Evolutionary conservation across 2,797 vertebrate species (phyloP), one percentile per base, ranked within the genome.

Genomic region (Rhynchonycteris naso): DNA sequence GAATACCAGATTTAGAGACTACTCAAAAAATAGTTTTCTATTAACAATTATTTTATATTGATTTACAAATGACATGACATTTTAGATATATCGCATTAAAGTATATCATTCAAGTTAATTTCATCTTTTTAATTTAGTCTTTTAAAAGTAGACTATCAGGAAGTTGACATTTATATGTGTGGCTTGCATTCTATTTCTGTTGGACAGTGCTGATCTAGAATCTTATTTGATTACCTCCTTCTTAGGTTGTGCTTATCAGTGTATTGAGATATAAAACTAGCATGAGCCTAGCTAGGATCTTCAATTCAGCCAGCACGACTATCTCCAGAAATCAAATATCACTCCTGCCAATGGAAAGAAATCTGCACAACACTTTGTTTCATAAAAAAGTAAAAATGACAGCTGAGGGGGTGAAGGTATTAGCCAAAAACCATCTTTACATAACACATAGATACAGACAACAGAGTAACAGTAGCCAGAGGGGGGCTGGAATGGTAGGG

Each of bases 281-380:
- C 18, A 30, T n/a, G 38, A 86, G 50, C 19, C 15, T 59, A 12
- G 2, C 28, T 63, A 52, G 26, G 50, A n/a, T 68, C 50, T 78
- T 54, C 33, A 43, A n/a, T 30, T 30, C 38, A 87, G 21, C n/a
- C 38, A 5, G 61, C 4, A 56, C 30, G 58, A 0, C 85, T 80
- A 68, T 61, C 88, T 89, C n/a, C 92, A 78, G 58, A 89, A 78
- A 50, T 74, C 24, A 71, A 61, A 30, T 52, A 30, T 38, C 85
- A 88, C 1, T 16, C 10, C 54, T 59, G 4, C 65, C 66, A 6
- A 58, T 59, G 30, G 35, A 87, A 69, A 93, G 76, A 94, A 56
- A 81, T 66, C 56, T 86, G 9, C 16, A 43, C 4, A 61, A 76
- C 76, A 47, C 47, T 96, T 94, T 71, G 38, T 91, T 94, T 94